Evolutionary conservation across 2,888 invertebrate species (phyloP), one percentile per base, ranked within the genome.

Genomic region (Noctua fimbriata): DNA sequence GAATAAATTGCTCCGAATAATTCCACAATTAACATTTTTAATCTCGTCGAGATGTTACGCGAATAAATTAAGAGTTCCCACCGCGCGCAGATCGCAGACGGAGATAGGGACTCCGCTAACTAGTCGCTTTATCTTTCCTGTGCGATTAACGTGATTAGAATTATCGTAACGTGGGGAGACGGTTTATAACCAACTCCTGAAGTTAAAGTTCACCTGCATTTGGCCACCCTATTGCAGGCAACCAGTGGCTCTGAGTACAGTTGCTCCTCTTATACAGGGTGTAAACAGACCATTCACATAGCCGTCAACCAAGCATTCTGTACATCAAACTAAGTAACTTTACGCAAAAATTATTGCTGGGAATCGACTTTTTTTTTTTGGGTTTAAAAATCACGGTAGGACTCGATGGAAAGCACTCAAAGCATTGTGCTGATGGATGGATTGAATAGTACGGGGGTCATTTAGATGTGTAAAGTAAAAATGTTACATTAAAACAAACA

Each of bases 1-100:
- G 94, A 94, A 96, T 96, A 96, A 95, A 96, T 96, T 96, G 93
- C 94, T 90, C 90, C 91, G 94, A 95, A 96, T 96, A 96, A 96
- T 96, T 96, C 94, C 94, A 90, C 94, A 95, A 96, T 96, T 96
- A 96, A 95, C 96, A 97, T 97, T 97, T 97, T 96, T 97, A 96
- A 97, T 96, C 96, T 96, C 91, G 91, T 89, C 93, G 94, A 94
- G 94, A 95, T 96, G 95, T 95, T 94, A 93, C 94, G 82, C 91
- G 95, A 94, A 95, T 96, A 95, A 95, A 95, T 96, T 96, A 93
- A 90, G 90, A 90, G 73, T 87, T 82, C 84, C 78, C 78, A 73
- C 78, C 75, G 75, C 79, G 75, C 87, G 79, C 87, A 88, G 93
- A 94, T 93, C 82, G 91, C 84, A 92, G 93, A 92, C 92, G 76